phyloP scores from a whole-genome alignment of 2,113 vertebrate genomes.

The Psittacula cyanocephala region DNA sequence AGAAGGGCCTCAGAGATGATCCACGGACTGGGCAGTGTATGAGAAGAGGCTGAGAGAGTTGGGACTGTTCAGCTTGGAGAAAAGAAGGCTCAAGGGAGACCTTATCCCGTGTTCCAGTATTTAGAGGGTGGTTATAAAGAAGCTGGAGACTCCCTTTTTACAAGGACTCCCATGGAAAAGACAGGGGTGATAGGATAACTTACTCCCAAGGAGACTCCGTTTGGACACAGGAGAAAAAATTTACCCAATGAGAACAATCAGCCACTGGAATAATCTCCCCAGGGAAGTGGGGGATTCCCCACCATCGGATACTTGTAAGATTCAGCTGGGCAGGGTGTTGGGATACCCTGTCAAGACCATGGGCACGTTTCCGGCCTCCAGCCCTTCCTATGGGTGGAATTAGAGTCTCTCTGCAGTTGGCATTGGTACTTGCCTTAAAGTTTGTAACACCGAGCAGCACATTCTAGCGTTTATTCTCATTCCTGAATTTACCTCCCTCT shows the following conservation, averaged over 20 bases:
- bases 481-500: not conserved
- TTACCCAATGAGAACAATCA: not conserved
- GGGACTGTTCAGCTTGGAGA: not conserved
- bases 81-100: not conserved
- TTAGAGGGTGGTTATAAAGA: not conserved
- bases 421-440: no score
- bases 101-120: not conserved
- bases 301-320: not conserved
- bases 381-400: no score
- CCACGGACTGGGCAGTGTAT: not conserved
- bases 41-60: not conserved
- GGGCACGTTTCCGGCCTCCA: not conserved
- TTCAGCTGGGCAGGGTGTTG: not conserved
- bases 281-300: not conserved
- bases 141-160: not conserved
- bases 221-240: not conserved
- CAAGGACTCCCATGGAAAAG: not conserved
- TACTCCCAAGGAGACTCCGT: not conserved
- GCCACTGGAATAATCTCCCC: not conserved
- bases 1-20: not conserved
- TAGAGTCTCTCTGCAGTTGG: not conserved
- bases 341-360: not conserved
- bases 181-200: not conserved
- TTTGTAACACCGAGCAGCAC: not conserved
- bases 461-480: not conserved